Evolutionary conservation across 2,797 vertebrate species (phyloP).

Genomic region (Capromys pilorides): DNA sequence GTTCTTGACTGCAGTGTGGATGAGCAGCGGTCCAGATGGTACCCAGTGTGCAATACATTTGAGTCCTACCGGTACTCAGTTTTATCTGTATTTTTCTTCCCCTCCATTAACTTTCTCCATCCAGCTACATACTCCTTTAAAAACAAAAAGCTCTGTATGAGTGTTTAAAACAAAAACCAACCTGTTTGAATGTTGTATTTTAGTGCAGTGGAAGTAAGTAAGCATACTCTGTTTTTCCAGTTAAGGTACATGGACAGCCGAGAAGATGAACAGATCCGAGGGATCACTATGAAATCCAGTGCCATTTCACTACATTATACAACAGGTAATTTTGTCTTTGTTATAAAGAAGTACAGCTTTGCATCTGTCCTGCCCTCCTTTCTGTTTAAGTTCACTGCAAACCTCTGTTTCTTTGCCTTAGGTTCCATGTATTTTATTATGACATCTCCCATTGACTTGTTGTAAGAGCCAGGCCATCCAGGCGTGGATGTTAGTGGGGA

Average conservation of each 20-base stretch:
- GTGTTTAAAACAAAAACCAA: neutral
- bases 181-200: neutral
- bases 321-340: slow-evolving; percentile 82
- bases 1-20: neutral
- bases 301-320: slow-evolving; percentile 93
- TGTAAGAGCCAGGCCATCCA: slow-evolving; percentile 9
- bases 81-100: neutral
- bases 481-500: neutral
- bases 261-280: slow-evolving; percentile 96
- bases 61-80: neutral
- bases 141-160: neutral
- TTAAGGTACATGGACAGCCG: slow-evolving; percentile 96
- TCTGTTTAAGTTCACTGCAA: neutral
- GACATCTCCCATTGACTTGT: neutral
- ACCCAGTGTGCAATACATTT: neutral
- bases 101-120: neutral
- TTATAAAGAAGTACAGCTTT: neutral
- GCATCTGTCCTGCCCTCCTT: neutral
- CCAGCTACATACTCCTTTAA: neutral
- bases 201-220: slow-evolving; percentile 1
- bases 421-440: neutral
- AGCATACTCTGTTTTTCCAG: slow-evolving; percentile 80
- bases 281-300: slow-evolving; percentile 99
- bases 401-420: slow-evolving; percentile 4
- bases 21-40: neutral